Base-by-base conservation (phyloP, 2,888 invertebrate species). In the Tricholauxania praeusta region DNA sequence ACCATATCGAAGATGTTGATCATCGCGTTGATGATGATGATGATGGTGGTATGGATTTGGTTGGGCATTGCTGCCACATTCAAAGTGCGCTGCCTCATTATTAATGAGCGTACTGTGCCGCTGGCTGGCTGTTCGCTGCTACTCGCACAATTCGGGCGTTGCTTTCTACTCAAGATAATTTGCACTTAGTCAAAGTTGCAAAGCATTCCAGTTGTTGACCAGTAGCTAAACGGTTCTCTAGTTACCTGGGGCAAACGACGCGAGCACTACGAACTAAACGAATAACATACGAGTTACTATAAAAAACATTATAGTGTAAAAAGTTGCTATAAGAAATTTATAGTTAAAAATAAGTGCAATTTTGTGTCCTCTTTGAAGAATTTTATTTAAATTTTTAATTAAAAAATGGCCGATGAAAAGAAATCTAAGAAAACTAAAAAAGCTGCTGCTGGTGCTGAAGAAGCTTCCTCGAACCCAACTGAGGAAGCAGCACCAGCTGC, bases 141-240 rank as follows among this genome's bases (percentile, higher is more conserved):
- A 28, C 28, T 28, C 28, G 28, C 28, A 28, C 28, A 52, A 39
- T 39, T 39, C 39, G 39, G 39, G 52, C n/a, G 52, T 52, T 52
- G 52, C 52, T 52, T 52, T 52, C 52, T n/a, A 8, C 12, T 53
- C 19, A 10, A 52, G 28, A 60, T 67, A 51, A 62, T 64, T 51
- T 71, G 64, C 70, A 71, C 69, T 74, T 71, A 71, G 63, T 57
- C 59, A 59, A 63, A 52, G 69, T 78, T 77, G 82, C 80, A 80
- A 84, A 82, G 83, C 85, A 87, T 86, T 86, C 85, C 87, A 86
- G 86, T 85, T 85, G 84, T 85, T 86, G 82, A 84, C 81, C 85
- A 86, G 84, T 83, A 83, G 82, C 85, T 77, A 79, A 79, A 78
- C 82, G 79, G 80, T 79, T 78, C 39, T 39, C 78, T 80, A 80